Percentiles rank a stretch among this genome's conserved stretches.
phyloP scores from a whole-genome alignment of 2,113 vertebrate genomes.

The Leucosticte australis region DNA sequence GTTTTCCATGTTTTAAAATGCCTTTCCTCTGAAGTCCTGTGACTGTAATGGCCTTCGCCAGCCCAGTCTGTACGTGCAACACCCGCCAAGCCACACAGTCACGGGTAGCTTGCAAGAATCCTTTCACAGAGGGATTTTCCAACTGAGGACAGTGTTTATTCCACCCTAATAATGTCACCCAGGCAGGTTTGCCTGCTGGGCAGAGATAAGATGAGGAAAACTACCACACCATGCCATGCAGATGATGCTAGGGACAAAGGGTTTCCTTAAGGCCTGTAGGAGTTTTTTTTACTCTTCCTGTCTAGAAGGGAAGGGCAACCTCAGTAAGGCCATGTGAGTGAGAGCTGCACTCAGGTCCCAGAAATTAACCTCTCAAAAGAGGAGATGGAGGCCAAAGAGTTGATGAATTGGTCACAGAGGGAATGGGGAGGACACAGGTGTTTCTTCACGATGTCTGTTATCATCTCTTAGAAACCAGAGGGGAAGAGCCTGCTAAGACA shows the following conservation, averaged over 20 bases:
- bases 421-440: neutral
- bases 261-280: neutral
- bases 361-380: neutral
- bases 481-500: neutral
- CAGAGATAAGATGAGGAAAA: neutral
- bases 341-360: neutral
- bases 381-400: neutral
- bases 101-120: neutral
- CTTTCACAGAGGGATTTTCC: neutral
- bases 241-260: accelerated
- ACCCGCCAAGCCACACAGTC: neutral
- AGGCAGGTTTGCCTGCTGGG: neutral
- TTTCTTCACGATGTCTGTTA: neutral
- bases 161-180: neutral
- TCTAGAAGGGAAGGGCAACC: neutral
- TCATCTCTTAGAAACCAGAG: neutral
- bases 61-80: neutral
- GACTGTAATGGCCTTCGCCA: neutral
- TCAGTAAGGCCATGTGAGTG: neutral
- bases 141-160: neutral
- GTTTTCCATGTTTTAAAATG: neutral
- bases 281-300: neutral
- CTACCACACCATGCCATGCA: neutral
- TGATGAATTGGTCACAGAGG: neutral
- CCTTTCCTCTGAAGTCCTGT: neutral